Evolutionary conservation across 92 coral and sea anemone genomes (phyloP).

Genomic region (Phymanthus crucifer): DNA sequence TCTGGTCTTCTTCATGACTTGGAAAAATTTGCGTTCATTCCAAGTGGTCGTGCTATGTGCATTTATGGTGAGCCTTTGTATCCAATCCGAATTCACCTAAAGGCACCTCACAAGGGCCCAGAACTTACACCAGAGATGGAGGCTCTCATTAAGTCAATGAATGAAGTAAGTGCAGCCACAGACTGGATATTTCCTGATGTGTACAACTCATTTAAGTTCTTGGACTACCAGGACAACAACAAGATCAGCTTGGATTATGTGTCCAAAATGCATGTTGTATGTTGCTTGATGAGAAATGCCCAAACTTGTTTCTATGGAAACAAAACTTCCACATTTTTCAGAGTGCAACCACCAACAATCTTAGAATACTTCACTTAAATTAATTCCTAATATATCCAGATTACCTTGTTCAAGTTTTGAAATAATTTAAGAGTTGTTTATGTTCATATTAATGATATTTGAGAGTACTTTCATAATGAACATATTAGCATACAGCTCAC

Average conservation of each 20-base stretch:
- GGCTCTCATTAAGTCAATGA: neutral
- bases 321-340: neutral
- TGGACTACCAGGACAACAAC: neutral
- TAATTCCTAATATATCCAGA: neutral
- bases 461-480: too few species aligned
- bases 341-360: neutral
- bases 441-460: neutral
- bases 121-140: neutral
- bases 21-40: conserved; percentile 4
- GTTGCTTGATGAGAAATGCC: conserved; percentile 5
- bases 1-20: neutral
- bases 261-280: conserved; percentile 4
- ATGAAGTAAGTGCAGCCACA: neutral
- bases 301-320: conserved; percentile 7
- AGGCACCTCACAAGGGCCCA: neutral
- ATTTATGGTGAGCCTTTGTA: conserved; percentile 4
- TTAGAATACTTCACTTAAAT: neutral
- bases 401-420: neutral
- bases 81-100: conserved; percentile 8
- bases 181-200: conserved; percentile 6
- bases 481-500: too few species aligned
- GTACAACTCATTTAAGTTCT: conserved; percentile 1
- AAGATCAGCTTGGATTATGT: neutral
- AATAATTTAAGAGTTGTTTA: neutral
- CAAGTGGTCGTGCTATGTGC: conserved; percentile 1